phyloP scores from a whole-genome alignment of 2,888 invertebrate genomes.

The Alsophila aescularia region DNA sequence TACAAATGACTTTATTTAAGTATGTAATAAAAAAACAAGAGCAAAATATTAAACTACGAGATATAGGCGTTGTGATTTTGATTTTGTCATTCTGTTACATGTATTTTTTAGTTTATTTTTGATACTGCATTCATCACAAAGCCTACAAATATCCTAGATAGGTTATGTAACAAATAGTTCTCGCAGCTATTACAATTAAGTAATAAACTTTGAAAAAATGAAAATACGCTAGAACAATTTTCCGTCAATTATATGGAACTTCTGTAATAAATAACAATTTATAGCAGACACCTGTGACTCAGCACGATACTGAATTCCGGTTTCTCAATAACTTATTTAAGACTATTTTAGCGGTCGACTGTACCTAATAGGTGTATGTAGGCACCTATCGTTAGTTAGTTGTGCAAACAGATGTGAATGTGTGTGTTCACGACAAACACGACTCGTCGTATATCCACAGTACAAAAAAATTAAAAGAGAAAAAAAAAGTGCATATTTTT shows the following conservation, averaged over 20 bases:
- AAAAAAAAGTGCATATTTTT: no score
- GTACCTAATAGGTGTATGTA: not conserved
- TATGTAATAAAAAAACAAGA: no score
- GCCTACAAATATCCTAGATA: no score
- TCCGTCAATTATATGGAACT: not conserved
- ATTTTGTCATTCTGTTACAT: no score
- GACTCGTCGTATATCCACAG: conserved; percentile 1
- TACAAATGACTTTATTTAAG: no score
- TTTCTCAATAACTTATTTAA: conserved; percentile 14
- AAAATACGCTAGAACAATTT: not conserved
- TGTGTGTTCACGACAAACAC: conserved; percentile 13
- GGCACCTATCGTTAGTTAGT: not conserved
- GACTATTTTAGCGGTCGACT: conserved; percentile 8
- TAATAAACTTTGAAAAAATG: no score
- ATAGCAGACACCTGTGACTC: conserved; percentile 13
- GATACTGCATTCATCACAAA: no score
- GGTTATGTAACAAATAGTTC: no score
- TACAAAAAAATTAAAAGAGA: not conserved
- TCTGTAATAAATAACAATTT: conserved; percentile 12
- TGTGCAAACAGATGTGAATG: conserved; percentile 12
- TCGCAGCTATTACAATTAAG: no score
- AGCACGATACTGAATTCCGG: conserved; percentile 9
- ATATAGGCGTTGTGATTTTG: no score
- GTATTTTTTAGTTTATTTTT: no score
- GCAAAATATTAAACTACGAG: no score